A percentile compares a stretch with the other conserved stretches of the same genome.
These are phyloP conservation scores for Anneissia japonica DNA, from an alignment of 35 echinoderm and acorn worm species.

Conservation along the genomic window DNA sequence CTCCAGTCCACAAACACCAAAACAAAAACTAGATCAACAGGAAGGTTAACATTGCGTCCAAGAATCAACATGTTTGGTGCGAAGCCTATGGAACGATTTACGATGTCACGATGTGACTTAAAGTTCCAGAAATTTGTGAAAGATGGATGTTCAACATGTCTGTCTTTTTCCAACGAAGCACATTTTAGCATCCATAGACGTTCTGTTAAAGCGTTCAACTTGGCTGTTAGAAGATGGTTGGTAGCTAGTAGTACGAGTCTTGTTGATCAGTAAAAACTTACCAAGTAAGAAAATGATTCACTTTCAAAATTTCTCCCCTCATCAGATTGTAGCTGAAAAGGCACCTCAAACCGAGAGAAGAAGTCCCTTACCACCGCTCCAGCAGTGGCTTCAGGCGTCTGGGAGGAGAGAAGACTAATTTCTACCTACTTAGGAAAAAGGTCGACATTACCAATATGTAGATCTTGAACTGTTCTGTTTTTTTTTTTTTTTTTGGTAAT, in stretches of 20 bases:
- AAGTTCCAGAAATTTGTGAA: slow-evolving; percentile 30
- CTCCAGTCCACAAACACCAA: neutral
- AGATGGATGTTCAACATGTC: slow-evolving; percentile 6
- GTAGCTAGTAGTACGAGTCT: neutral
- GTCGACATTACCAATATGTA: slow-evolving; percentile 18
- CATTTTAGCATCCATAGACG: slow-evolving; percentile 15
- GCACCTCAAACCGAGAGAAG: neutral
- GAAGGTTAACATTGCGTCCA: slow-evolving; percentile 37
- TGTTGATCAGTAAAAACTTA: neutral
- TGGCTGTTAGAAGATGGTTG: neutral
- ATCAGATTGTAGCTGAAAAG: neutral
- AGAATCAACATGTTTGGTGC: slow-evolving; percentile 45
- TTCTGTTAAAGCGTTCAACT: neutral
- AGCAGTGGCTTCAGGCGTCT: slow-evolving; percentile 28
- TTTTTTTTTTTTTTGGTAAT: neutral
- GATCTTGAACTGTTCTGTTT: neutral
- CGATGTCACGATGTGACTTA: slow-evolving; percentile 26
- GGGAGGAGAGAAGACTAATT: slow-evolving; percentile 11
- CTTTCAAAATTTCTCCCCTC: neutral
- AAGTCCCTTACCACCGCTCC: neutral
- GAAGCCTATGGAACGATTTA: slow-evolving; percentile 41
- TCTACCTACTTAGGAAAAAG: slow-evolving; percentile 39
- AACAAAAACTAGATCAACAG: slow-evolving; percentile 51
- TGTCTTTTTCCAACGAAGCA: slow-evolving; percentile 29
- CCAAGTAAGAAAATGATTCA: neutral